Conservation (phyloP, 2,797 vertebrate species). For the Pseudomugil gertrudae region DNA sequence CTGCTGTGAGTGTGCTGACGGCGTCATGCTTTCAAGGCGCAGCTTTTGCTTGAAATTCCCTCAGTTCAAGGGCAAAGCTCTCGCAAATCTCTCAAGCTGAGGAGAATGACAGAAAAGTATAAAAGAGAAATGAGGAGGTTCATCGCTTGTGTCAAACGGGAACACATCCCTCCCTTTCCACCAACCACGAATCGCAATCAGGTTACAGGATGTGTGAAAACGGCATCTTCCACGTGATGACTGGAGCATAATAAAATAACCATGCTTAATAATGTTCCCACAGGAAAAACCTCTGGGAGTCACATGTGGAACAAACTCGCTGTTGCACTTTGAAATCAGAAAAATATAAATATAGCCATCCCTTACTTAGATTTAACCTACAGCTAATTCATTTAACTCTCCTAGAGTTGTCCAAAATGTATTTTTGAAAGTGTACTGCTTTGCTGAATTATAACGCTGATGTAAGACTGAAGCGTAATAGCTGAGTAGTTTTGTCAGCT, state of each 20-base stretch:
- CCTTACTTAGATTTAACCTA: conserved; percentile 6
- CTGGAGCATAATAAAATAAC: conserved; percentile 33
- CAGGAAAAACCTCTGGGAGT: not conserved
- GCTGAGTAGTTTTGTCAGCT: too few relatives aligned
- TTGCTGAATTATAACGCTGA: not conserved
- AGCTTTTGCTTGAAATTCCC: conserved; percentile 45
- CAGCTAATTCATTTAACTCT: conserved; percentile 5
- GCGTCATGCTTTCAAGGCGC: conserved; percentile 34
- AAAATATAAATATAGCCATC: conserved; percentile 1
- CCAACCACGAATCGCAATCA: conserved; percentile 24
- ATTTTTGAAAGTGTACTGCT: not conserved
- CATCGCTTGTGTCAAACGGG: conserved; percentile 20
- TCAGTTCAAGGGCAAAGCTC: conserved; percentile 64
- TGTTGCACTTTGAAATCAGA: conserved; percentile 8
- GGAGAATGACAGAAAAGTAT: conserved; percentile 25
- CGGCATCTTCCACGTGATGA: conserved; percentile 38
- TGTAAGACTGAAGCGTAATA: not conserved
- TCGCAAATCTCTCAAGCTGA: conserved; percentile 57
- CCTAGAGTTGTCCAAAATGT: not conserved
- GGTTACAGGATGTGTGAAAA: conserved; percentile 52
- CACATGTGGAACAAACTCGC: conserved; percentile 29
- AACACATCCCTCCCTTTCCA: conserved; percentile 19
- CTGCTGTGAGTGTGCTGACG: conserved; percentile 28
- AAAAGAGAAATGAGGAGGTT: conserved; percentile 18
- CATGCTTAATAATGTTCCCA: conserved; percentile 52